Evolutionary conservation across 2,888 invertebrate species (phyloP).

Genomic region (Trachelus troglodyta): DNA sequence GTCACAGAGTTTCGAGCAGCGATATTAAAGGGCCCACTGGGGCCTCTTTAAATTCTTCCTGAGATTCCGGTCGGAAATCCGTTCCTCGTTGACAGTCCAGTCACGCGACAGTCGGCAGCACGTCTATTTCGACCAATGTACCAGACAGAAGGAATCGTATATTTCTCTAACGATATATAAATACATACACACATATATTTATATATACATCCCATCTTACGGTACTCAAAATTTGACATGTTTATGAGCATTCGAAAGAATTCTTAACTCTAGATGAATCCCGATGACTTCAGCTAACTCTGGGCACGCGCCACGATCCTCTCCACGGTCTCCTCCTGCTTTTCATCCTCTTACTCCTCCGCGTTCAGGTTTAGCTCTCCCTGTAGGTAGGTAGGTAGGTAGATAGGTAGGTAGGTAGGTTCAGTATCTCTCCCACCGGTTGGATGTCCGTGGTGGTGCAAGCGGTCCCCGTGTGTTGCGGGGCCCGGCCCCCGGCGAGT

Average conservation of each 20-base stretch:
- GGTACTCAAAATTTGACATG: not conserved
- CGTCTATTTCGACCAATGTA: not conserved
- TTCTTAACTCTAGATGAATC: not conserved
- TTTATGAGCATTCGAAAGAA: not conserved
- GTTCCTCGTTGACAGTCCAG: not conserved
- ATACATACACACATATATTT: not conserved
- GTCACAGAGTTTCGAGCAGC: not conserved
- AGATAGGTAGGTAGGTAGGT: not conserved
- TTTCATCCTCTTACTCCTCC: not conserved
- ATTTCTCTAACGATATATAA: not conserved
- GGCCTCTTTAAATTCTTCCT: not conserved
- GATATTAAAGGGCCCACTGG: not conserved
- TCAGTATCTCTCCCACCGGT: not conserved
- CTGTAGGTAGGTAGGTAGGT: not conserved
- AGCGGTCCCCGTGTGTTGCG: not conserved
- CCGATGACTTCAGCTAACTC: not conserved
- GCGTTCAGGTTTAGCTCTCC: not conserved
- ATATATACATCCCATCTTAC: not conserved
- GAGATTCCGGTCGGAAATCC: not conserved
- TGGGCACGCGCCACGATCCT: constrained; percentile 15
- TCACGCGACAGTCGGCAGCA: not conserved
- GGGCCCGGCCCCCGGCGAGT: not conserved
- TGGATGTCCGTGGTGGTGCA: not conserved
- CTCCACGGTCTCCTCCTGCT: constrained; percentile 16
- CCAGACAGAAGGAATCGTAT: not conserved